Conservation (phyloP, 2,797 vertebrate species). For the Pantherophis alleghaniensis region DNA sequence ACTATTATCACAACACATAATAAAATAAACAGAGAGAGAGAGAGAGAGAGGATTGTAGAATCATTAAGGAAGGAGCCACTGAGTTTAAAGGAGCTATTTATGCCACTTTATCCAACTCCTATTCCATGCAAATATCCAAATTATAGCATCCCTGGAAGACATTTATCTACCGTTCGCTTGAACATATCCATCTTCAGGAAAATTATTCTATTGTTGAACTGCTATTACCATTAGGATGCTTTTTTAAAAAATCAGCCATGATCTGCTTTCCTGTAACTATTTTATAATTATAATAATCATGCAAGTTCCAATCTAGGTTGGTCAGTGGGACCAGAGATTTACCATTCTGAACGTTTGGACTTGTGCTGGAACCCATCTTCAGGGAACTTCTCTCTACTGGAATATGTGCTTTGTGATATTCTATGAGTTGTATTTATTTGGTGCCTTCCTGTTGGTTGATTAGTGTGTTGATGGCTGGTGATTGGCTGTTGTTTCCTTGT, state of each 20-base stretch:
- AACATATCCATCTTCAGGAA: neutral
- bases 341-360: no score
- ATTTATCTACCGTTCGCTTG: neutral
- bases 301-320: no score
- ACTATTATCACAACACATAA: slow-evolving; percentile 1
- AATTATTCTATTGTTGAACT: neutral
- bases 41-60: neutral
- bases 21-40: neutral
- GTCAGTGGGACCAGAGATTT: no score
- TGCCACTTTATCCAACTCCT: neutral
- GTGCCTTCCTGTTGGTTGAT: no score
- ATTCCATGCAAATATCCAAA: neutral
- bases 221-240: neutral
- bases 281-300: neutral
- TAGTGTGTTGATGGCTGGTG: no score
- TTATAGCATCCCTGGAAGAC: neutral
- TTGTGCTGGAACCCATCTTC: no score
- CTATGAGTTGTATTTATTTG: no score
- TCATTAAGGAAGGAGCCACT: neutral
- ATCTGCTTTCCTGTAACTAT: neutral
- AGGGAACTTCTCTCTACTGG: no score
- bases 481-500: no score
- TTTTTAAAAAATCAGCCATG: neutral
- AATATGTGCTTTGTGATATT: no score
- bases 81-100: neutral